phyloP scores from a whole-genome alignment of 2,888 invertebrate genomes.

The Aphidoletes aphidimyza region DNA sequence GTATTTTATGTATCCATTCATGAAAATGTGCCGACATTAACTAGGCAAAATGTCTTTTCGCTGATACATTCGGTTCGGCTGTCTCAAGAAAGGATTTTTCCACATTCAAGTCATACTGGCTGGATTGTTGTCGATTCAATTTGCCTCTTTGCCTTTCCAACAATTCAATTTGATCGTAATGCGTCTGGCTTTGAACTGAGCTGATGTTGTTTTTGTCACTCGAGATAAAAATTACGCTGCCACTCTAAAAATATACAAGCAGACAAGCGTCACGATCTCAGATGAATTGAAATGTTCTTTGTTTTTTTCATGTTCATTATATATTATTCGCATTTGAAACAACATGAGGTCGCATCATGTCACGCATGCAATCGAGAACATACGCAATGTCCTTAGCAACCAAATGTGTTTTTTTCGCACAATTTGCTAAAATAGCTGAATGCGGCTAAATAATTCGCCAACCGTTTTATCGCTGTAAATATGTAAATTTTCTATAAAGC shows the following conservation, averaged over 20 bases:
- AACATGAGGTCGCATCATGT: slow-evolving; percentile 35
- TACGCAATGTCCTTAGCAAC: slow-evolving; percentile 8
- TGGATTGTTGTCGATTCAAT: not conserved
- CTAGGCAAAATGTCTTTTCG: not conserved
- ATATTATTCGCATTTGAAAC: too few relatives aligned
- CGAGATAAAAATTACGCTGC: not conserved
- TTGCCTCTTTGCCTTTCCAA: not conserved
- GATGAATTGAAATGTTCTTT: slow-evolving; percentile 27
- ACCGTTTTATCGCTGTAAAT: not conserved
- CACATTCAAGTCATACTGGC: not conserved
- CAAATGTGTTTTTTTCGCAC: slow-evolving; percentile 38
- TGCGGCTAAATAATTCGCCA: not conserved
- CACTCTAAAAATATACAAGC: not conserved
- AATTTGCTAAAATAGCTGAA: slow-evolving; percentile 47
- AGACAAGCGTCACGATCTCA: slow-evolving; percentile 43
- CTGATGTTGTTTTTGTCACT: slow-evolving; percentile 31
- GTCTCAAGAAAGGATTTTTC: not conserved
- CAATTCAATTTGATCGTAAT: slow-evolving; percentile 2
- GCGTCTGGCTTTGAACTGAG: slow-evolving; percentile 14
- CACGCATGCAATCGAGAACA: slow-evolving; percentile 17
- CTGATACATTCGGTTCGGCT: not conserved
- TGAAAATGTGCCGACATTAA: slow-evolving; percentile 16
- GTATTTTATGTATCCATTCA: slow-evolving; percentile 27
- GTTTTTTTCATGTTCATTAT: too few relatives aligned
- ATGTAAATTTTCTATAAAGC: slow-evolving; percentile 52